Evolutionary conservation across 2,888 invertebrate species (phyloP), one percentile per base, ranked within the genome.

Genomic region (Erebia palarica): DNA sequence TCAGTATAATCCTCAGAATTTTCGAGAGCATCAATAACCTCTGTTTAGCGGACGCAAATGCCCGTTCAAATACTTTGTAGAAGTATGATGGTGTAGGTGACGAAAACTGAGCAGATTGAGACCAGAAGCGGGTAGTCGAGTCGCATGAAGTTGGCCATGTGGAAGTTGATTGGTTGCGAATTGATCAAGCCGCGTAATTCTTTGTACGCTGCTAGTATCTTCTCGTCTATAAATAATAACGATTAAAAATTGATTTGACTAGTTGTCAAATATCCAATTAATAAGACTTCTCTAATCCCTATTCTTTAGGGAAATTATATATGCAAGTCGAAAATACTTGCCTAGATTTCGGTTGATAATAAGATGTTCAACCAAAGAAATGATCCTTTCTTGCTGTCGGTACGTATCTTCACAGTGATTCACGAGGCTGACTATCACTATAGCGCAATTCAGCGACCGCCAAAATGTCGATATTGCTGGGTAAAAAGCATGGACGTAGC

Each of bases 41-140:
- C n/a, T n/a, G n/a, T 8, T 51, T 51, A 9, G 55, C 18, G 3
- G 11, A 8, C 10, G 2, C 3, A 16, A 55, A 55, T 16, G 18
- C 11, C 44, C 67, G 63, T 75, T 69, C 76, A 75, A 42, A 76
- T 60, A 73, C 70, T 89, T 77, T 91, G 91, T 68, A 91, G 70
- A 57, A 91, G 75, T 78, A 91, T 91, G 36, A 91, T 90, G 0
- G 88, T 86, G 72, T 91, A 91, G 1, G 91, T 91, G 18, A 86
- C 86, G 18, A 88, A 86, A 3, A 86, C 85, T 1, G 91, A 91
- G 7, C 86, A 78, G n/a, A 86, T 82, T 27, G 91, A 90, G 1
- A 84, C 77, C 2, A 91, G 78, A 36, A 88, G 77, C 0, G 84
- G 80, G 72, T 88, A 86, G 73, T 88, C 84, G 4, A 91, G 77